phyloP scores from a whole-genome alignment of 2,797 vertebrate species.

The Tadarida brasiliensis region DNA sequence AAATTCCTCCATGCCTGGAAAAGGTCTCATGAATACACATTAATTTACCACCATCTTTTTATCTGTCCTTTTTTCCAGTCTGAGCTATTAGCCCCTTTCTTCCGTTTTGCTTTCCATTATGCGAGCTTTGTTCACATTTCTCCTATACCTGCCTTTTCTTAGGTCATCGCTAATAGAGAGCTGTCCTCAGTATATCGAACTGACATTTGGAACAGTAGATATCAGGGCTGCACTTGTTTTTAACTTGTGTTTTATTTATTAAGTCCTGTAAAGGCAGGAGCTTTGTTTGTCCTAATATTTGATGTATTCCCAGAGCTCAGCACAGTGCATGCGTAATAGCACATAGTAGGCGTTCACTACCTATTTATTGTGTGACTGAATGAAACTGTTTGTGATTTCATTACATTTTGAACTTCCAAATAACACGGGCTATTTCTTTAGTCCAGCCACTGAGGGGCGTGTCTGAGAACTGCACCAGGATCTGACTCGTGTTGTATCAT shows the following conservation, averaged over 20 bases:
- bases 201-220: background rate
- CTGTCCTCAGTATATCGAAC: background rate
- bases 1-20: background rate
- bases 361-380: background rate
- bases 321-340: background rate
- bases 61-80: background rate
- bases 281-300: constrained; percentile 2
- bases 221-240: background rate
- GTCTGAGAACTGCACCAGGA: constrained; percentile 1
- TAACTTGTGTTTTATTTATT: background rate
- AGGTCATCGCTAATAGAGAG: background rate
- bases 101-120: background rate
- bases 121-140: background rate
- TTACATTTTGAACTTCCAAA: background rate
- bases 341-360: background rate
- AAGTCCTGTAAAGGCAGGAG: background rate
- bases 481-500: background rate
- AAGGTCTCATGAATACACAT: background rate
- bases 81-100: background rate
- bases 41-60: constrained; percentile 5
- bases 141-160: background rate
- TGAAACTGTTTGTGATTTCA: background rate
- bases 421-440: background rate
- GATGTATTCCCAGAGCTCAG: background rate
- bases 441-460: background rate